Percentiles rank a stretch among this genome's conserved stretches.
Conservation (phyloP, 2,797 vertebrate species). For the Crenuchus spilurus region DNA sequence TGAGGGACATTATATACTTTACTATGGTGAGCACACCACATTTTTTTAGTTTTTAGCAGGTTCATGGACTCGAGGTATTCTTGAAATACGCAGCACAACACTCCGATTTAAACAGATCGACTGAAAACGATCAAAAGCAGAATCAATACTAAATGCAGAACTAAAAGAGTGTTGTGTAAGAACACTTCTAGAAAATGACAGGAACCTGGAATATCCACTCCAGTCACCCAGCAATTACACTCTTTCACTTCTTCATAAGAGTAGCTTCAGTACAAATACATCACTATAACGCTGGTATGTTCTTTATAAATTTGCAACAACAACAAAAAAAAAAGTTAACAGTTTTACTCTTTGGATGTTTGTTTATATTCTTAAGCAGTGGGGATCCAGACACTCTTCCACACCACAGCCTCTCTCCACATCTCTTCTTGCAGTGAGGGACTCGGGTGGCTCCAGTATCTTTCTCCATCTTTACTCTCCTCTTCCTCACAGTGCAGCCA, state of each 20-base stretch:
- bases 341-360: not conserved
- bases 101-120: not conserved
- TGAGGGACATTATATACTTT: too few species aligned
- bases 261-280: too few species aligned
- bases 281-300: too few species aligned
- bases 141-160: not conserved
- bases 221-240: not conserved
- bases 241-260: not conserved
- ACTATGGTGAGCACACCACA: too few species aligned
- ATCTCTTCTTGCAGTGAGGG: conserved; percentile 70
- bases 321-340: too few species aligned
- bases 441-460: conserved; percentile 62
- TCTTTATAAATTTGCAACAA: too few species aligned
- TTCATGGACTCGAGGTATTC: not conserved
- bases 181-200: not conserved
- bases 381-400: conserved; percentile 83
- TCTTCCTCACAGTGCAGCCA: conserved; percentile 63
- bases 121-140: not conserved
- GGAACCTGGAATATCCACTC: not conserved
- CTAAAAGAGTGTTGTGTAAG: not conserved
- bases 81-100: not conserved
- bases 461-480: conserved; percentile 20
- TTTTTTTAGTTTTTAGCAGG: not conserved
- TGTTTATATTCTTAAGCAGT: conserved; percentile 64
- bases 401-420: conserved; percentile 77